These are phyloP conservation scores for Polyommatus icarus DNA, from an alignment of 2,888 invertebrate species.

Conservation along the genomic window DNA sequence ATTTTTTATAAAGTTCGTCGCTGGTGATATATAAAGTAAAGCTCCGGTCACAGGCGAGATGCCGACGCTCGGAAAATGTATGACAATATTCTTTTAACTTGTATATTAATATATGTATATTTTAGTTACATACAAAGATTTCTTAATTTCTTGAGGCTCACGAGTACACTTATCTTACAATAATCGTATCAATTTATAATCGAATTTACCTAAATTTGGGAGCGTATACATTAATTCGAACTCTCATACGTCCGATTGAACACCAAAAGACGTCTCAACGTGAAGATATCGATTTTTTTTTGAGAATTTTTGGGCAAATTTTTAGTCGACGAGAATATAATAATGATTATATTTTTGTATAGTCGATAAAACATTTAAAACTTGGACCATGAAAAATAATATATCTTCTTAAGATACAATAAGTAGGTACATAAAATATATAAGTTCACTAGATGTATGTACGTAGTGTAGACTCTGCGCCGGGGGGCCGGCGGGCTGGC, in stretches of 20 bases:
- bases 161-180: slow-evolving; percentile 75
- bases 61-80: slow-evolving; percentile 74
- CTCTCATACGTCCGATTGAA: slow-evolving; percentile 74
- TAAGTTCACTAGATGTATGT: slow-evolving; percentile 77
- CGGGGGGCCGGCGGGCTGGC: background rate
- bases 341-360: slow-evolving; percentile 80
- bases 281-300: slow-evolving; percentile 73
- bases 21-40: slow-evolving; percentile 37
- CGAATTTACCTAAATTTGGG: slow-evolving; percentile 77
- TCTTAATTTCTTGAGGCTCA: slow-evolving; percentile 77
- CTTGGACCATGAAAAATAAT: slow-evolving; percentile 81
- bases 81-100: slow-evolving; percentile 72
- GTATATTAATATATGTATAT: slow-evolving; percentile 78
- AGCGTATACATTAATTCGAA: slow-evolving; percentile 79
- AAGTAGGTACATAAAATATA: slow-evolving; percentile 79
- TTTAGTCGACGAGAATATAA: slow-evolving; percentile 79
- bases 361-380: slow-evolving; percentile 81
- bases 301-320: slow-evolving; percentile 73
- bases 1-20: slow-evolving; percentile 37
- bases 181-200: slow-evolving; percentile 76
- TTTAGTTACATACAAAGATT: slow-evolving; percentile 79
- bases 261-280: slow-evolving; percentile 78
- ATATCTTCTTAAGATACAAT: slow-evolving; percentile 80
- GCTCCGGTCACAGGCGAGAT: slow-evolving; percentile 59
- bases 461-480: slow-evolving; percentile 66